phyloP scores from a whole-genome alignment of 2,797 vertebrate genomes.

The Chelidonichthys spinosus region DNA sequence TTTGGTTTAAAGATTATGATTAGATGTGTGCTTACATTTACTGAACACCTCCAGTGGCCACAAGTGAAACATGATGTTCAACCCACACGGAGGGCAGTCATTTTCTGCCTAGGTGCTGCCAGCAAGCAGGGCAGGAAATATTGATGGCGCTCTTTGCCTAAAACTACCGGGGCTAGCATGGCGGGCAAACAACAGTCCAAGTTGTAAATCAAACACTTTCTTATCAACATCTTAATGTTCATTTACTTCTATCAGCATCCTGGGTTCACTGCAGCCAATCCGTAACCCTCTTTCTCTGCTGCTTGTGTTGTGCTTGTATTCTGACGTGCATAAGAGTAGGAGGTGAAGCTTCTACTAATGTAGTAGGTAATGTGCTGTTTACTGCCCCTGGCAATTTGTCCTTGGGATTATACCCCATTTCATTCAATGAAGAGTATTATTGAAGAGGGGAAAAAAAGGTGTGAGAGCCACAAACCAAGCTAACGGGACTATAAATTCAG shows the following conservation, averaged over 20 bases:
- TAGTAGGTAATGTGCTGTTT: background rate
- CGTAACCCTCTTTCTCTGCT: background rate
- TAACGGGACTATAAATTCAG: background rate
- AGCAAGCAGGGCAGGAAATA: background rate
- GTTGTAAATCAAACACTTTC: background rate
- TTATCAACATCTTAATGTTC: background rate
- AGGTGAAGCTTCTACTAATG: background rate
- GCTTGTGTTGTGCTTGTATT: background rate
- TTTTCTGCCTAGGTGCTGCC: background rate
- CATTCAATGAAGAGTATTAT: background rate
- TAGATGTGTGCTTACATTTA: background rate
- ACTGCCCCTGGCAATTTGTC: background rate
- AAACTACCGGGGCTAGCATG: background rate
- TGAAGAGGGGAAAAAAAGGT: background rate
- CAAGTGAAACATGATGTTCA: background rate
- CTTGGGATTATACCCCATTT: background rate
- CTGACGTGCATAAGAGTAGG: background rate
- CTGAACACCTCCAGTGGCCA: background rate
- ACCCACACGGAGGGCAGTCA: background rate
- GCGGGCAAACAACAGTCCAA: background rate
- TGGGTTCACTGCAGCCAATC: background rate
- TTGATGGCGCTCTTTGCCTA: background rate
- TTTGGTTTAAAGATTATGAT: background rate
- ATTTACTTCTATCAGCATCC: background rate
- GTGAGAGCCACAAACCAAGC: background rate